Base-by-base conservation (phyloP, 2,113 vertebrate species). In the Dipodomys spectabilis region DNA sequence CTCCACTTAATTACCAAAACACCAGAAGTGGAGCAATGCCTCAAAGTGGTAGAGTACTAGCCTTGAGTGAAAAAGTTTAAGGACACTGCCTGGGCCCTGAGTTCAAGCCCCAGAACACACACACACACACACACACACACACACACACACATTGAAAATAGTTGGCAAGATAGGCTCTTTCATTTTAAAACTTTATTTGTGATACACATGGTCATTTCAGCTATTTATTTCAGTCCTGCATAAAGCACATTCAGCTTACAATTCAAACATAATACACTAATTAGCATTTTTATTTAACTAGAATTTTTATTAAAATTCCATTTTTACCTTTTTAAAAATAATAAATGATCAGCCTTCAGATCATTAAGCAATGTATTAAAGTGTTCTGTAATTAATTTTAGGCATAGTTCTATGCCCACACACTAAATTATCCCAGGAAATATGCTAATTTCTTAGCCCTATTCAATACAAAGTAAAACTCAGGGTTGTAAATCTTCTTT, bases 171-270 rank as follows among this genome's bases (percentile, higher is more conserved):
- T 57, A 79, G 6, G 67, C 2, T 92, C 73, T 73, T 72, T 78
- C 77, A 93, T 93, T 87, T 86, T 23, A 91, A 95, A 87, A 81
- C 12, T 62, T 49, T 39, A 39, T 39, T 39, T 39, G 39, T 39
- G 6, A 39, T 39, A 39, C 39, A 39, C 39, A 39, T 39, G 5
- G 39, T 39, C 39, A 92, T 97, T 97, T 96, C 64, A 69, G 30
- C 60, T 88, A 91, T 97, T 96, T 92, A 90, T 97, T 92, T 94
- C 69, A 78, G 23, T 57, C 0, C 0, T 93, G 39, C 67, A 44
- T 91, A 87, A 86, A 90, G 23, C 15, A 94, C 85, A 96, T 81
- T 53, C 91, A 96, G 9, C 27, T 95, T 75, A 94, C 94, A 97
- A 85, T 49, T 87, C 62, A 64, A 90, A 82, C 32, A 79, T 64